Evolutionary conservation across 2,888 invertebrate genomes (phyloP).

Genomic region (Eristalis pertinax): DNA sequence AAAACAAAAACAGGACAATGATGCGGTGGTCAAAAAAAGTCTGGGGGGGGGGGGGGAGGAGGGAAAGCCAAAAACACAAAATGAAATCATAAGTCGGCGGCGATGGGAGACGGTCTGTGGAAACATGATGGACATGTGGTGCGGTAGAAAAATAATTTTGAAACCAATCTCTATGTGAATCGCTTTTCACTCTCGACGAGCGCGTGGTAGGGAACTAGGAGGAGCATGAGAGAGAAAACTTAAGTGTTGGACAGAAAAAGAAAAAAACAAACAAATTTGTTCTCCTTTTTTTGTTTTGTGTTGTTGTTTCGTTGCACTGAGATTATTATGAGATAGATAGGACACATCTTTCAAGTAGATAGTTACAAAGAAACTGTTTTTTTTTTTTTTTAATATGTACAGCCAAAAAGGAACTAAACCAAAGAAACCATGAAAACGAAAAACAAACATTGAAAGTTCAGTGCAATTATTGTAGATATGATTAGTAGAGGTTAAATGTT

Average conservation of each 20-base stretch:
- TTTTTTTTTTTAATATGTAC: constrained; percentile 49
- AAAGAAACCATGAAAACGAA: constrained; percentile 20
- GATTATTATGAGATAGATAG: constrained; percentile 60
- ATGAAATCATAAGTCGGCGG: constrained; percentile 21
- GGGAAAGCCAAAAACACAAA: constrained; percentile 16
- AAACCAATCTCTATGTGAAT: constrained; percentile 55
- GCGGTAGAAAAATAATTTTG: constrained; percentile 46
- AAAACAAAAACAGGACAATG: constrained; percentile 30
- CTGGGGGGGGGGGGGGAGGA: background rate
- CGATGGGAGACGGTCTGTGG: background rate
- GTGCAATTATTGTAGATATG: constrained; percentile 53
- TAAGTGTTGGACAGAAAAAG: constrained; percentile 2
- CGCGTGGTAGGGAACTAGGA: constrained; percentile 7
- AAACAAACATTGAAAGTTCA: constrained; percentile 65
- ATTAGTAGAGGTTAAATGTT: constrained; percentile 22
- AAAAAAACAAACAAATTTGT: background rate
- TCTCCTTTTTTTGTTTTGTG: constrained; percentile 1
- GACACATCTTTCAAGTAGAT: constrained; percentile 55
- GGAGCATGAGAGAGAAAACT: constrained; percentile 53
- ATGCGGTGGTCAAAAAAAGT: background rate
- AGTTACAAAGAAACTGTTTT: constrained; percentile 48
- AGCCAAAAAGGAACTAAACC: constrained; percentile 54
- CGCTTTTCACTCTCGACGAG: background rate
- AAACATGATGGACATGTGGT: background rate
- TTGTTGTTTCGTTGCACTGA: constrained; percentile 57